These are phyloP conservation scores for Tinamus major DNA, from an alignment of 2,797 vertebrate genomes.

Conservation along the genomic window DNA sequence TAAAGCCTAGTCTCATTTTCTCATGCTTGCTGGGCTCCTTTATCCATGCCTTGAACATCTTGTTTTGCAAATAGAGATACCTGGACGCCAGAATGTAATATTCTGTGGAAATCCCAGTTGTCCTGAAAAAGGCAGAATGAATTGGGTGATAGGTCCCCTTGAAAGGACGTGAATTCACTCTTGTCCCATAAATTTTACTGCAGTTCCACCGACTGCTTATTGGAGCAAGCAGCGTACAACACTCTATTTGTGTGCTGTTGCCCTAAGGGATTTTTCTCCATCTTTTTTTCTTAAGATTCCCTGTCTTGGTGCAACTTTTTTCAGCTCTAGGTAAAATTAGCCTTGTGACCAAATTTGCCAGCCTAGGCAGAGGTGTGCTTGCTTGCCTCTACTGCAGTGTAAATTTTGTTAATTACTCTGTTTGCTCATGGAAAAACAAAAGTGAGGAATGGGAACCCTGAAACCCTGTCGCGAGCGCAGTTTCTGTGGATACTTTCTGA, in stretches of 20 bases:
- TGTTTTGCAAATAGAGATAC: conserved; percentile 27
- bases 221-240: conserved; percentile 1
- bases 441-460: neutral
- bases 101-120: neutral
- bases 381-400: neutral
- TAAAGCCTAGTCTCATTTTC: neutral
- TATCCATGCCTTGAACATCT: neutral
- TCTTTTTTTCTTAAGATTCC: neutral
- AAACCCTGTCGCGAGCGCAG: neutral
- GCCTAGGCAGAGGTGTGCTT: neutral
- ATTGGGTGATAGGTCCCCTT: neutral
- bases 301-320: conserved; percentile 10
- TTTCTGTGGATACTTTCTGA: neutral
- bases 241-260: neutral
- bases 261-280: conserved; percentile 8
- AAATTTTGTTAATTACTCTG: neutral
- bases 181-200: conserved; percentile 2
- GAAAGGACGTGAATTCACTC: neutral
- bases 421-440: neutral
- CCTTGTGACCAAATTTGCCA: conserved; percentile 5
- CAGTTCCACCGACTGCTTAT: neutral
- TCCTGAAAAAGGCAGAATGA: conserved; percentile 19
- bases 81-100: neutral
- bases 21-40: neutral
- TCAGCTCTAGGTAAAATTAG: conserved; percentile 39